Percentiles rank a stretch among this genome's conserved stretches.
Conservation (phyloP, 2,888 invertebrate genomes). For the Epinotia brunnichana region DNA sequence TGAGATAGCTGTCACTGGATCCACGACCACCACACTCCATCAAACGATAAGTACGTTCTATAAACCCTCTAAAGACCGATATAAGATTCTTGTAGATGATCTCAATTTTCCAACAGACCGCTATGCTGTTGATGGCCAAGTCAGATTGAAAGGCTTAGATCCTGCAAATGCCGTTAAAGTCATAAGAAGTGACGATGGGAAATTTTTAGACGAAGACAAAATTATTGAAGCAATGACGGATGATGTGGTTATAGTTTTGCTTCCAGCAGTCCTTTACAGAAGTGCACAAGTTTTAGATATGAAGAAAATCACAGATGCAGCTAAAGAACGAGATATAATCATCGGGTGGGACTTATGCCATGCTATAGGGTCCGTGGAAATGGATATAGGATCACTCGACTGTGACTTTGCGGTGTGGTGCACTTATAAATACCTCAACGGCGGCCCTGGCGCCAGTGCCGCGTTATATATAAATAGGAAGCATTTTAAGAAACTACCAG, state of each 20-base stretch:
- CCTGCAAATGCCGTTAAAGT: slow-evolving; percentile 70
- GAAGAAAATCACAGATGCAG: slow-evolving; percentile 64
- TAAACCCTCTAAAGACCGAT: slow-evolving; percentile 63
- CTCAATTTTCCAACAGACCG: slow-evolving; percentile 74
- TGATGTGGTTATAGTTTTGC: slow-evolving; percentile 66
- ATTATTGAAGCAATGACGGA: slow-evolving; percentile 70
- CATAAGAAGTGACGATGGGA: slow-evolving; percentile 57
- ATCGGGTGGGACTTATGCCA: slow-evolving; percentile 76
- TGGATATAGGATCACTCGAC: slow-evolving; percentile 67
- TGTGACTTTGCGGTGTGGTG: slow-evolving; percentile 76
- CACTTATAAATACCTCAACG: slow-evolving; percentile 75
- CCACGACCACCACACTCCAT: slow-evolving; percentile 69
- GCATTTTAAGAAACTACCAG: slow-evolving; percentile 66
- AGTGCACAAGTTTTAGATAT: slow-evolving; percentile 72
- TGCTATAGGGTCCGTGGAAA: slow-evolving; percentile 66
- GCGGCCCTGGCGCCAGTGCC: slow-evolving; percentile 69
- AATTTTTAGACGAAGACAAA: slow-evolving; percentile 64
- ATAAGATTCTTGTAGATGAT: slow-evolving; percentile 73
- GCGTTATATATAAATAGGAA: slow-evolving; percentile 70
- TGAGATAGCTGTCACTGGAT: slow-evolving; percentile 63
- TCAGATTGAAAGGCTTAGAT: slow-evolving; percentile 66
- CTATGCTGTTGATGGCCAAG: slow-evolving; percentile 74
- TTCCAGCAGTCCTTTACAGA: slow-evolving; percentile 69
- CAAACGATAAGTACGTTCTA: slow-evolving; percentile 72
- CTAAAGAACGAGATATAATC: slow-evolving; percentile 62